Base-by-base conservation (phyloP, 2,888 invertebrate species). In the Tetramorium bicarinatum region DNA sequence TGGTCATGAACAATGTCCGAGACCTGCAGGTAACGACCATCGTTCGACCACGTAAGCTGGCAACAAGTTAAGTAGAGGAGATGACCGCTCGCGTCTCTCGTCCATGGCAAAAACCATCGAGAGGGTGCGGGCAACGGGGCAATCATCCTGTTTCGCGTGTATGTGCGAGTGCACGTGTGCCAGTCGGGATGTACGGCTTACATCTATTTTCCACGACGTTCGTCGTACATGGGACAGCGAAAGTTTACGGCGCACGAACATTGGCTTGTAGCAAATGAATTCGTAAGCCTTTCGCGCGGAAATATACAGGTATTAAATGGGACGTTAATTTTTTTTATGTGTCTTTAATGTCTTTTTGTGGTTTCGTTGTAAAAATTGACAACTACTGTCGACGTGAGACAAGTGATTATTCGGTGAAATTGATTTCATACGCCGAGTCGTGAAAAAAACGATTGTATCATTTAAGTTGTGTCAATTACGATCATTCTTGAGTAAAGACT, bases 1-100 rank as follows among this genome's bases (percentile, higher is more conserved):
- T 91, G 90, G 88, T 90, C 87, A 87, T 91, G 92, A 91, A 92
- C 91, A 75, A 79, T 69, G 67, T 56, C 18, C n/a, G 52, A 49
- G 47, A 67, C 38, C 11, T 2, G 38, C 59, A 79, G 52, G 52
- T 80, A 84, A 84, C 80, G 75, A 84, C 75, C 75, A 75, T 49
- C 84, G 54, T 25, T 62, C 77, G 56, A 38, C 25, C 52, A 61
- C 64, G 29, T 74, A 66, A 72, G 64, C 59, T 66, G 64, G 66
- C 67, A 47, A 84, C 67, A 44, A 47, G 49, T 82, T 74, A 84
- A 66, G 67, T 44, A 67, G 74, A 75, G 29, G n/a, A 81, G 69
- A 54, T 61, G 61, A 71, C 18, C 81, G 81, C 74, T 34, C 38
- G 64, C 25, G 49, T 52, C 59, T 64, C 66, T 52, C 44, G 61